Conservation (phyloP, 2,797 vertebrate species). For the Eulemur rubriventer region DNA sequence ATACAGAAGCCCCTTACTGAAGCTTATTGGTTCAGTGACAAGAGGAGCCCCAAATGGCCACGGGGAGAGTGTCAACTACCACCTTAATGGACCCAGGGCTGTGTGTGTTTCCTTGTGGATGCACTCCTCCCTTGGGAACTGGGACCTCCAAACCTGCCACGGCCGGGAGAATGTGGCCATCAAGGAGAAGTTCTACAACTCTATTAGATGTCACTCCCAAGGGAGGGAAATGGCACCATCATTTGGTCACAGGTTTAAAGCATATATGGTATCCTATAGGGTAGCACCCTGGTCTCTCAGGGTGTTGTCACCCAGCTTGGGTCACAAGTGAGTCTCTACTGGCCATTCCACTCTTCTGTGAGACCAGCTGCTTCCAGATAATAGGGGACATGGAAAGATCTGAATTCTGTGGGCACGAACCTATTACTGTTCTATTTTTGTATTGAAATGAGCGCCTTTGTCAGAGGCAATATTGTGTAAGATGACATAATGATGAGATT, state of each 20-base stretch:
- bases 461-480: neutral
- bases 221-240: neutral
- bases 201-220: neutral
- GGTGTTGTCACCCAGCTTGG: neutral
- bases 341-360: neutral
- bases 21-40: neutral
- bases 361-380: neutral
- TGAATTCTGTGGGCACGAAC: neutral
- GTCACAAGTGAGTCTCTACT: neutral
- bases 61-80: neutral
- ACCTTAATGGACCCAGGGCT: neutral
- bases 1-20: neutral
- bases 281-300: neutral
- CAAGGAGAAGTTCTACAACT: neutral
- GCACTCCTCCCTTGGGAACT: neutral
- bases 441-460: neutral
- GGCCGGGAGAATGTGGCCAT: neutral
- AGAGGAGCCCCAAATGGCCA: neutral
- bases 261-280: neutral
- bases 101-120: neutral
- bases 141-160: neutral
- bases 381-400: neutral
- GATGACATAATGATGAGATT: neutral
- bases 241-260: neutral
- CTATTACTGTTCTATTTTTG: neutral